Evolutionary conservation across 2,888 invertebrate genomes (phyloP), one percentile per base, ranked within the genome.

Genomic region (Hipparchia semele): DNA sequence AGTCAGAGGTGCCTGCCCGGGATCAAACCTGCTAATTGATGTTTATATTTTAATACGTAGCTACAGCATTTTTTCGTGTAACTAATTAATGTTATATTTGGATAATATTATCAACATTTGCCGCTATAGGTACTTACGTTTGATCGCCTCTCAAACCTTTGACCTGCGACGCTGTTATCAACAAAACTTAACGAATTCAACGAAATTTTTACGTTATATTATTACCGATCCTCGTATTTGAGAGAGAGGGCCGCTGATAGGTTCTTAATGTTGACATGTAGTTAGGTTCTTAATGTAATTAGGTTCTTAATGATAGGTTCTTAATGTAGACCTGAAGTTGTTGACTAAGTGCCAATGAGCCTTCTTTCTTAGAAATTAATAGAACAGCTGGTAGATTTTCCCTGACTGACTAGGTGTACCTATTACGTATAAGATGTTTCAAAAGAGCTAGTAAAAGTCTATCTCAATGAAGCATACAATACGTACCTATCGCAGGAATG

Each of bases 171-270:
- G 61, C 73, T 73, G 77, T 76, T 79, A 80, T 78, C 76, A 61
- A 58, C 74, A 68, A 73, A 79, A 78, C 68, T 77, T 75, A 60
- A 79, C 75, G 73, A 79, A 79, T 75, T 76, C 56, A 68, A 67
- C 65, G 65, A 67, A 46, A 67, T 70, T 45, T 72, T 68, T 71
- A 68, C 68, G 49, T 46, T 60, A 5, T 39, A 1, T 39, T 39
- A 74, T 69, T 58, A 33, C 7, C 51, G 54, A 62, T 23, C 53
- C 33, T 73, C 53, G 68, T 46, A 58, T 53, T 53, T 10, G 23
- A 64, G 8, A 33, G 10, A 51, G 53, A 51, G 51, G 51, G 4
- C 4, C 13, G 64, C 49, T 62, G 13, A 13, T 51, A 33, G 65
- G 33, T 51, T 53, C 51, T 6, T 10, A 65, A 0, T 2, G 39